Evolutionary conservation across 2,888 invertebrate species (phyloP), one percentile per base, ranked within the genome.

Genomic region (Unio pictorum): DNA sequence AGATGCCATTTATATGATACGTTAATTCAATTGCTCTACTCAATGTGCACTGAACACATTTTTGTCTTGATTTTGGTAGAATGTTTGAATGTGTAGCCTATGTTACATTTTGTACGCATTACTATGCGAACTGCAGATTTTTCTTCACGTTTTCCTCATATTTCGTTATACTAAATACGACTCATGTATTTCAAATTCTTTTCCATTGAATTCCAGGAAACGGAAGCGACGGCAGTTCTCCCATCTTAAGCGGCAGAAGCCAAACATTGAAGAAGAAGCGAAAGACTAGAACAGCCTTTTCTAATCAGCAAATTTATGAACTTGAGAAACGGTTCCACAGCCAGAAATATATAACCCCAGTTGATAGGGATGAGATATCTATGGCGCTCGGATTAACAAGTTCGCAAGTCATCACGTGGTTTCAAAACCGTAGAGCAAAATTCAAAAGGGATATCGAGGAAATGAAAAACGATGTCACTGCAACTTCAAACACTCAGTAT

Each of bases 301-400:
- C 98, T 71, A 98, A 98, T 91, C 97, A 97, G 91, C 98, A 98
- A 92, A 98, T 98, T 85, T 98, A 97, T 91, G 98, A 98, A 91
- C 91, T 98, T 89, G 98, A 98, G 91, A 97, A 97, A 90, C 93
- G 98, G 85, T 98, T 98, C 91, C 93, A 97, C 34, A 96, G 97
- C 91, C 98, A 98, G 91, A 98, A 98, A 91, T 98, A 98, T 92
- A 93, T 98, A 84, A 97, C 97, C 70, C 98, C 98, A 0, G 97
- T 97, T 0, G 98, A 98, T 90, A 93, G 98, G 77, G 98, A 98
- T 91, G 97, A 98, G 89, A 97, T 98, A 81, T 97, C 98, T n/a
- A 95, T 95, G 79, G 95, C 95, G 26, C 91, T 98, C 75, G 97
- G 97, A 1, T 93, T 98, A 20, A 68, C 78, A 8, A 73, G 73